Base-by-base conservation (phyloP, 2,797 vertebrate species). In the Jordanella pulchra region DNA sequence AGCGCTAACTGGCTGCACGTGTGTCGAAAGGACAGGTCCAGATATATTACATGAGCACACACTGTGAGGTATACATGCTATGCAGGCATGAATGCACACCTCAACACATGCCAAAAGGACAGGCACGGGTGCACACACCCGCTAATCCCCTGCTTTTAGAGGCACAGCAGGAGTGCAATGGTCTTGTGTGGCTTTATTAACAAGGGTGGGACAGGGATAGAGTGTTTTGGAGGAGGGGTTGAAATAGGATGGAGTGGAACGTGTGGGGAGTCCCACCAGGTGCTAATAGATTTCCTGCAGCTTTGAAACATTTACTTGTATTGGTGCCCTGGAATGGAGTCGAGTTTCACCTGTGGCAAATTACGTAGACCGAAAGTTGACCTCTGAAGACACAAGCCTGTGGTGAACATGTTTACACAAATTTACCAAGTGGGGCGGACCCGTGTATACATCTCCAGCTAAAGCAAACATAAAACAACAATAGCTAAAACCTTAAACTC, bases 221-320 rank as follows among this genome's bases (percentile, higher is more conserved):
- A 70, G 39, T 75, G 71, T 27, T 39, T 47, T 69, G 56, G 65
- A 69, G 21, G 73, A 54, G 47, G 27, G 51, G 35, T 73, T 44
- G 77, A 47, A 72, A 14, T 67, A 55, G 87, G 54, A 73, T 70
- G 70, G 79, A 81, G n/a, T 21, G 51, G 70, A 66, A 71, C 66
- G 77, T 47, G 72, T 58, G 64, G 77, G 76, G 81, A 76, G 83
- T 87, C 89, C 84, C 87, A 89, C 91, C 88, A 94, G 93, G 94
- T 94, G 94, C 93, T 94, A 95, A 95, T 94, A 93, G 93, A 94
- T 93, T 94, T 94, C 93, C 92, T 93, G 90, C 89, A 91, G 94
- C 92, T 94, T 93, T 94, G 92, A 93, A 93, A 92, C 80, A 73
- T 89, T 91, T 83, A 86, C 90, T 90, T 78, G 87, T 73, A 78